These are phyloP conservation scores for Protonibea diacanthus DNA, from an alignment of 2,797 vertebrate genomes.

Conservation along the genomic window DNA sequence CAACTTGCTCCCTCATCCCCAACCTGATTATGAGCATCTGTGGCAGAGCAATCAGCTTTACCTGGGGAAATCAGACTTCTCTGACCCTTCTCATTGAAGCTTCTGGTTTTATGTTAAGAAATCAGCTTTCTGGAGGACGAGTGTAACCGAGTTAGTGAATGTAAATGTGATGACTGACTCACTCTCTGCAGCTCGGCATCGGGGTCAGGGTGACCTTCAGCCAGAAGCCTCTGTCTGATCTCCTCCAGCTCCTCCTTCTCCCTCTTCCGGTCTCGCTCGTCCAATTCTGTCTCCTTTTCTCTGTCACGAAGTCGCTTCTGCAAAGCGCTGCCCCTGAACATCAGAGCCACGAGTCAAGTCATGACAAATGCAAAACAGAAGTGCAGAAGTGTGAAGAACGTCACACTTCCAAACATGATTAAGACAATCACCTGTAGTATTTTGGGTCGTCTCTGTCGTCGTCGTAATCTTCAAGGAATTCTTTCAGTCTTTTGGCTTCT, in stretches of 20 bases:
- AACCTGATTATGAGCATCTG: neutral
- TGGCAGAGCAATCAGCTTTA: neutral
- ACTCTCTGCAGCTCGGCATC: conserved; percentile 98
- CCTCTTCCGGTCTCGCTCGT: conserved; percentile 96
- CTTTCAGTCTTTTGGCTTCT: conserved; percentile 98
- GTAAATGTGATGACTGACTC: conserved; percentile 43
- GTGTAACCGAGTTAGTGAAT: neutral
- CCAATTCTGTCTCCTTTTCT: conserved; percentile 97
- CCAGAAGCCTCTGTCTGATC: conserved; percentile 96
- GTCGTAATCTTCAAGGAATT: conserved; percentile 99
- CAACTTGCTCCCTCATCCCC: too few species aligned
- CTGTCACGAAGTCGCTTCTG: conserved; percentile 97
- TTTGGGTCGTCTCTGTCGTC: conserved; percentile 98
- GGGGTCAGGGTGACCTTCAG: conserved; percentile 98
- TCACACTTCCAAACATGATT: neutral
- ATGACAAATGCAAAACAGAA: neutral
- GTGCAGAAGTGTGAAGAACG: neutral
- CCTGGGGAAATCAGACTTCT: neutral
- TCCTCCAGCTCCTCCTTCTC: conserved; percentile 98
- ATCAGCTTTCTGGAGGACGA: neutral
- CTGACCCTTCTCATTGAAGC: neutral
- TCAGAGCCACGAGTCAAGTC: neutral
- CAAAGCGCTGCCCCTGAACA: conserved; percentile 93
- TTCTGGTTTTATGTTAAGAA: neutral
- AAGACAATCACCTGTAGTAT: conserved; percentile 91